Percentiles rank a stretch among this genome's conserved stretches.
Conservation (phyloP, 1,140 invertebrate genomes). For the Bemisia tabaci region DNA sequence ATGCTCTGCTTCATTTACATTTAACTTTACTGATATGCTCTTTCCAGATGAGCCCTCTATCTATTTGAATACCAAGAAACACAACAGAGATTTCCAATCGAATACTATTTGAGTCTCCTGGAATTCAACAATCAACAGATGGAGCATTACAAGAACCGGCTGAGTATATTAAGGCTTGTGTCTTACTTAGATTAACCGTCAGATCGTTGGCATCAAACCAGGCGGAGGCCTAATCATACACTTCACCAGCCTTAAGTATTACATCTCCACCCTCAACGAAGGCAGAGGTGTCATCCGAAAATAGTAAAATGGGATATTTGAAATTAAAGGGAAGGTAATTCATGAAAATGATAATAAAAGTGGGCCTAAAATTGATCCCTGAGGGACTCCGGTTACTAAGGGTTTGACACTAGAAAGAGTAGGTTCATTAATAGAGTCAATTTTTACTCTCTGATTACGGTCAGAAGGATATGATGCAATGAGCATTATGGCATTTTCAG, state of each 20-base stretch:
- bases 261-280: neutral
- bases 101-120: neutral
- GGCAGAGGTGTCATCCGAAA: neutral
- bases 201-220: neutral
- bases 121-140: too few relatives aligned
- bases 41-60: neutral
- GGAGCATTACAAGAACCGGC: neutral
- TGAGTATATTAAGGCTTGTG: neutral
- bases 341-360: neutral
- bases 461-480: neutral
- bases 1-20: neutral
- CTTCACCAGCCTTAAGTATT: neutral
- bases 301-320: neutral
- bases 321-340: slow-evolving; percentile 3
- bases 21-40: neutral
- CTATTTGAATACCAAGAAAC: neutral
- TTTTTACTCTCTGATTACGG: neutral
- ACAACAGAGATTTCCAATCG: neutral
- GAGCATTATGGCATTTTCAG: neutral
- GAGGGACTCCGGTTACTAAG: slow-evolving; percentile 1
- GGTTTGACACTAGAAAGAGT: neutral
- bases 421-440: neutral
- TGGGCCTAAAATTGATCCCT: neutral
- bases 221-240: neutral
- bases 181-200: neutral